Evolutionary conservation across 92 coral and sea anemone genomes (phyloP).

Genomic region (Parazoanthus darwini): DNA sequence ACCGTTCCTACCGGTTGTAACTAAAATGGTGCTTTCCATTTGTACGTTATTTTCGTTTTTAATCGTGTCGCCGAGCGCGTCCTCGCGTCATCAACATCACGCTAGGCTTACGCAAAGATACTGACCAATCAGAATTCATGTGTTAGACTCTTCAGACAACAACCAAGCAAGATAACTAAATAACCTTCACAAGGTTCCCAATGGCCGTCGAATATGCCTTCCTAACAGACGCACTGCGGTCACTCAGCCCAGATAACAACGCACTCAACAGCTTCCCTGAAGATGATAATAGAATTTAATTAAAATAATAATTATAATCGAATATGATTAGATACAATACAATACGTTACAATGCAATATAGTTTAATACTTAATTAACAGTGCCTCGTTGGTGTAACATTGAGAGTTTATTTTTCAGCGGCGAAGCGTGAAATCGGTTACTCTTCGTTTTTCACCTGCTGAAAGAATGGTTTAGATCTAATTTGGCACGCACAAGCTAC

Average conservation of each 20-base stretch:
- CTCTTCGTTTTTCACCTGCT: background rate
- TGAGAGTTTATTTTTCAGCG: background rate
- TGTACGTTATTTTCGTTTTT: too few relatives aligned
- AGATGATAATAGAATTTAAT: background rate
- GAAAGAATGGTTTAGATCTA: background rate
- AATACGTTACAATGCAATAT: background rate
- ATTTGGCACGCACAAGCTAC: too few relatives aligned
- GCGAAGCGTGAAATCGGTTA: background rate
- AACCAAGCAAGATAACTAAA: background rate
- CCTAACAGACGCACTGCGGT: constrained; percentile 86
- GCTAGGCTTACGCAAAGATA: too few relatives aligned
- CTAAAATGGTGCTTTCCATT: too few relatives aligned
- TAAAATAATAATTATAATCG: too few relatives aligned
- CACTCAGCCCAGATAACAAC: constrained; percentile 83
- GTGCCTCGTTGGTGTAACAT: background rate
- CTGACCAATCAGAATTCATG: too few relatives aligned
- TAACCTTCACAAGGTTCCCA: constrained; percentile 83
- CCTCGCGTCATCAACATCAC: too few relatives aligned
- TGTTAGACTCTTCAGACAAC: too few relatives aligned
- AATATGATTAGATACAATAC: background rate
- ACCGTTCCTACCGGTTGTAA: too few relatives aligned
- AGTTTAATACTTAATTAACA: background rate
- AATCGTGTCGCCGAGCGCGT: too few relatives aligned
- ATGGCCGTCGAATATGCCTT: constrained; percentile 85
- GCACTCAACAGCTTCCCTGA: constrained; percentile 88